Base-by-base conservation (phyloP, 2,888 invertebrate species). In the Chorisops tibialis region DNA sequence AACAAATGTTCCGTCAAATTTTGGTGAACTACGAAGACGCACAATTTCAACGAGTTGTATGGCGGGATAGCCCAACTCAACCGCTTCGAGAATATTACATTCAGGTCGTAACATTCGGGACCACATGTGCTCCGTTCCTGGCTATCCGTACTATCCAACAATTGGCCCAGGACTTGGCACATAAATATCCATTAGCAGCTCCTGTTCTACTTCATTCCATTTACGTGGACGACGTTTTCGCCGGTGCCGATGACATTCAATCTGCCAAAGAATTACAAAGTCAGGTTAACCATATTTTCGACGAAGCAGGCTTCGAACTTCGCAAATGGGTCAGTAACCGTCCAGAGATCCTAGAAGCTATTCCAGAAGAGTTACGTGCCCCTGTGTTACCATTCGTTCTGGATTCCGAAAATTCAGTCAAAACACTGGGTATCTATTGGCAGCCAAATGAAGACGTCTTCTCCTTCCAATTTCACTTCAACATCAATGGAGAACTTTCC, bases 251-350 rank as follows among this genome's bases (percentile, higher is more conserved):
- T 30, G 16, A 14, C n/a, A 1, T 22, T n/a, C 2, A 50, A n/a
- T n/a, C n/a, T n/a, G n/a, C n/a, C n/a, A n/a, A n/a, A n/a, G n/a
- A n/a, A n/a, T n/a, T n/a, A n/a, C n/a, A n/a, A n/a, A n/a, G n/a
- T n/a, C n/a, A n/a, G n/a, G n/a, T n/a, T n/a, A n/a, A n/a, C n/a
- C n/a, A n/a, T 21, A 50, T 50, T 24, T 50, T 22, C 30, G 14
- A 50, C 14, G 50, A 50, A 50, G 50, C 50, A 7, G 35, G 4
- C 12, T 50, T 50, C 30, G 22, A 50, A 12, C 50, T 50, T 5
- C 24, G 50, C 12, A 50, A 50, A 50, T 50, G 50, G 50, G 50
- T 50, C 35, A 50, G 50, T 18, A 50, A 22, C n/a, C 14, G 24
- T 24, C 24, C 21, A 35, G 14, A 50, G n/a, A 14, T 50, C 9